Evolutionary conservation across 1,140 invertebrate genomes (phyloP), one percentile per base, ranked within the genome.

Genomic region (Dryas iulia): DNA sequence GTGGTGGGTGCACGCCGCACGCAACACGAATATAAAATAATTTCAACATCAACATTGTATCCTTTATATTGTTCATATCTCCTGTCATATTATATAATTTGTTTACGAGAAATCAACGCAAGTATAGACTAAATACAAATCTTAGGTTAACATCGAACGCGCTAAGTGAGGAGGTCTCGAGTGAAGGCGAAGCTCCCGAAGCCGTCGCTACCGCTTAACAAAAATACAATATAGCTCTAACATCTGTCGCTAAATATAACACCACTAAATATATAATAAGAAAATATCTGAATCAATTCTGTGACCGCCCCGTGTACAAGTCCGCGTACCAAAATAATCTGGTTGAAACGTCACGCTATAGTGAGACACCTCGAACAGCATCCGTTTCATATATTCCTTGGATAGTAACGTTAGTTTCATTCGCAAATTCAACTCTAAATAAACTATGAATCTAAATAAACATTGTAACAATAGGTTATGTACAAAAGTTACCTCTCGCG

Each of bases 201-300:
- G 35, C 35, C 35, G 35, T 47, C 35, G 35, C 35, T 14, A 47
- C n/a, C 35, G 30, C 35, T 39, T 39, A 39, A 39, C 35, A 39
- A 39, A 35, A 39, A 39, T 39, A 39, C 14, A 39, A 39, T 60
- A 59, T 63, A 59, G 53, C 14, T 39, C 58, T 72, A 76, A 73
- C 62, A 77, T 64, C 56, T 71, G n/a, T n/a, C n/a, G 66, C 62
- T 58, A 60, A 61, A 60, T 53, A 67, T 79, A 78, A 77, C 71
- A 76, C 60, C 67, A 74, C 72, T 84, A 83, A 86, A 88, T 70
- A 74, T 70, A 69, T 35, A 18, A 69, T 90, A 88, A 65, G 82
- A 90, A 90, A 90, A 89, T 90, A 89, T 79, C 66, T 74, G 58
- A 78, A 77, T 81, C 74, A 76, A 78, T 76, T 71, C 74, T 69